phyloP scores from a whole-genome alignment of 2,888 invertebrate species.

The Halictus quadricinctus region DNA sequence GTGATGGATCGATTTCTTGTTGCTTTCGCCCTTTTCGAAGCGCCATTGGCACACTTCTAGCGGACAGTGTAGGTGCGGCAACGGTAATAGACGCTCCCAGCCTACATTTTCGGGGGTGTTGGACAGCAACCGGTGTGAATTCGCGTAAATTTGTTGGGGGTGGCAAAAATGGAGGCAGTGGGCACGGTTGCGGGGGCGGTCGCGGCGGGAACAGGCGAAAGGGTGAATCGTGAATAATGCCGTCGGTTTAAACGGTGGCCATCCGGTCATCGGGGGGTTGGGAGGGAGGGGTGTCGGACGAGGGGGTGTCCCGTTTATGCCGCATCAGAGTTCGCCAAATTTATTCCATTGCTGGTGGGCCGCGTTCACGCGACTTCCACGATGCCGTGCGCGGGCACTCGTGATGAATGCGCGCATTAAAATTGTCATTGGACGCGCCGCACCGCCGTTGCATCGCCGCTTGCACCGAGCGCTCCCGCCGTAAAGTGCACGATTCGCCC shows the following conservation, averaged over 20 bases:
- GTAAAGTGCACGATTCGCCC: slow-evolving; percentile 55
- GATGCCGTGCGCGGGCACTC: slow-evolving; percentile 65
- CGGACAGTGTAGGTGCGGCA: slow-evolving; percentile 34
- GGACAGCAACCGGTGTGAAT: slow-evolving; percentile 69
- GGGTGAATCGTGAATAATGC: slow-evolving; percentile 74
- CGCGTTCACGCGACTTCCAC: slow-evolving; percentile 64
- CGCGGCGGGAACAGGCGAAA: slow-evolving; percentile 36
- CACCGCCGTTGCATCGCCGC: neutral
- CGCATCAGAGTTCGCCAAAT: slow-evolving; percentile 78
- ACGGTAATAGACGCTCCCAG: slow-evolving; percentile 63
- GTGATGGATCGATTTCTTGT: neutral
- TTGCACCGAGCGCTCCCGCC: slow-evolving; percentile 22
- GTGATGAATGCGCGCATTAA: slow-evolving; percentile 77
- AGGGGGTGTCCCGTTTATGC: slow-evolving; percentile 70
- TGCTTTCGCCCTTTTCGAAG: neutral
- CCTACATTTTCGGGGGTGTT: slow-evolving; percentile 54
- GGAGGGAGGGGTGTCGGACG: slow-evolving; percentile 7
- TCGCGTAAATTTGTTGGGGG: slow-evolving; percentile 74
- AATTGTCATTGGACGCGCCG: slow-evolving; percentile 69
- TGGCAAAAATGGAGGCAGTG: slow-evolving; percentile 66
- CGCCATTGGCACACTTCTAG: slow-evolving; percentile 25
- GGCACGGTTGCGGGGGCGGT: neutral
- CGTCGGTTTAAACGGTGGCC: slow-evolving; percentile 73
- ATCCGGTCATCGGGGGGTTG: slow-evolving; percentile 72
- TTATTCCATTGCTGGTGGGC: slow-evolving; percentile 74